Evolutionary conservation across 2,113 vertebrate species (phyloP).

Genomic region (Oenanthe oenanthe): DNA sequence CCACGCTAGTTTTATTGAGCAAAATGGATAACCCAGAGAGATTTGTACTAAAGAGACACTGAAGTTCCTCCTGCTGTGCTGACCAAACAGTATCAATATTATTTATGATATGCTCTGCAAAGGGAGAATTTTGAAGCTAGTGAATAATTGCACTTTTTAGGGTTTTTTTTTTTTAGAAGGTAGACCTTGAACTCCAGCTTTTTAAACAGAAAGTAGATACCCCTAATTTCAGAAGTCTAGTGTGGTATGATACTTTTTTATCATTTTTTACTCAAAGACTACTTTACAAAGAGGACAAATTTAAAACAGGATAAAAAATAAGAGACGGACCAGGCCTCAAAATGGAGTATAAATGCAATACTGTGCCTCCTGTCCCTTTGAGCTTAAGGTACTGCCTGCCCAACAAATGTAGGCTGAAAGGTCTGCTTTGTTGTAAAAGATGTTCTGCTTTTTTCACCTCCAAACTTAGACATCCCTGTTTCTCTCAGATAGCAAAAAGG

Average conservation of each 20-base stretch:
- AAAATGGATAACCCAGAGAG: not conserved
- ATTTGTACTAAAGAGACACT: not conserved
- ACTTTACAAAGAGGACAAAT: not conserved
- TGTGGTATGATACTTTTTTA: not conserved
- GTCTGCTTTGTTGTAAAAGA: not conserved
- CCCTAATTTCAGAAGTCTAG: not conserved
- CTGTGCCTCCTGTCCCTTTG: not conserved
- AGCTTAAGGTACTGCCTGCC: not conserved
- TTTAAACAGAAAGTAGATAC: not conserved
- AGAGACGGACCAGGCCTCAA: not conserved
- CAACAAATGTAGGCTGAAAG: not conserved
- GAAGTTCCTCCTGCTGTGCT: not conserved
- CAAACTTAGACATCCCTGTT: not conserved
- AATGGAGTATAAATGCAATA: not conserved
- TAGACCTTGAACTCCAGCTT: not conserved
- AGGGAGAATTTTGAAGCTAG: not conserved
- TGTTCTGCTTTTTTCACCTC: not conserved
- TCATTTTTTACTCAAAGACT: not conserved
- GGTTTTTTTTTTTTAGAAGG: not conserved
- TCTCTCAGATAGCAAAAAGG: not conserved
- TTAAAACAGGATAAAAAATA: not conserved
- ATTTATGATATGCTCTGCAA: slow-evolving; percentile 1
- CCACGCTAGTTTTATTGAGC: not conserved
- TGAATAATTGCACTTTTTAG: not conserved
- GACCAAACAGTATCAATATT: slow-evolving; percentile 19